phyloP scores from a whole-genome alignment of 2,113 vertebrate genomes.

The Triplophysa siluroides region DNA sequence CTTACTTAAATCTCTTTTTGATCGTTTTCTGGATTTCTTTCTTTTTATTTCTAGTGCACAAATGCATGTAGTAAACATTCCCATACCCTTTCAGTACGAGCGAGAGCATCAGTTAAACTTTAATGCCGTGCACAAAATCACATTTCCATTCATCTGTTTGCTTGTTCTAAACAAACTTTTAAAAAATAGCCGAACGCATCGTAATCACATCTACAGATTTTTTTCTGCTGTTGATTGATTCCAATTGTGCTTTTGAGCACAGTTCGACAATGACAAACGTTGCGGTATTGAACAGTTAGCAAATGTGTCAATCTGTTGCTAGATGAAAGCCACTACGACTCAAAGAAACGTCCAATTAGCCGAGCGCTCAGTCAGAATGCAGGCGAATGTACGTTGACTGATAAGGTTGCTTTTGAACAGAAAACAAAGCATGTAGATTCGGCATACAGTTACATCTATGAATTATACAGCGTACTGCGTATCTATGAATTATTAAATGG shows the following conservation, averaged over 20 bases:
- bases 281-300: conserved; percentile 2
- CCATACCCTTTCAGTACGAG: neutral
- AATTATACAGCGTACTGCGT: neutral
- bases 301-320: neutral
- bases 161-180: neutral
- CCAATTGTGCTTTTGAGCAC: neutral
- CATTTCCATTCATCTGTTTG: neutral
- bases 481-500: conserved; percentile 1
- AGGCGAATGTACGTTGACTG: neutral
- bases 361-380: neutral
- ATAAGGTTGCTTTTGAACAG: conserved; percentile 5
- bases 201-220: neutral
- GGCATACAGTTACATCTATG: neutral
- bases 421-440: conserved; percentile 22
- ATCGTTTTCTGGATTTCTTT: neutral
- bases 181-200: neutral
- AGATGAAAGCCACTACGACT: neutral
- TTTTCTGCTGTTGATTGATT: neutral
- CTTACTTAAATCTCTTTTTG: no score
- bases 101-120: no score
- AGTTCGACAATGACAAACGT: conserved; percentile 31
- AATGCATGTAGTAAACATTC: neutral
- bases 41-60: neutral
- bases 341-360: conserved; percentile 32
- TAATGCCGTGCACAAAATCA: neutral